Conservation (phyloP, 1,140 invertebrate genomes). For the Bombyx mori region ASM3026992v2 NC_085114.1:14707001-14707500, state of each 20-base stretch:
- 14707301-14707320: background rate
- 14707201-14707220: constrained; percentile 1
- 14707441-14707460: constrained; percentile 9
- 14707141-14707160: constrained; percentile 5
- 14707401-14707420: constrained; percentile 5
- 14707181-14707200: constrained; percentile 2
- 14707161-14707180: constrained; percentile 6
- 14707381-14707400: background rate
- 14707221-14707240: background rate
- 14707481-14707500: constrained; percentile 4
- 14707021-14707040: constrained; percentile 1
- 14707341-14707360: background rate
- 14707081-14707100: background rate
- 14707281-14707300: constrained; percentile 7
- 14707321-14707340: constrained; percentile 4
- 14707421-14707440: constrained; percentile 11
- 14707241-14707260: constrained; percentile 4
- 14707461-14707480: constrained; percentile 8
- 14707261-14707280: constrained; percentile 10
- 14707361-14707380: background rate
- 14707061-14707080: background rate
- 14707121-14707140: constrained; percentile 8
- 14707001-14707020: background rate
- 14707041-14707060: constrained; percentile 12
- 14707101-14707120: constrained; percentile 3